Conservation (phyloP, 1,140 invertebrate genomes). For the Drosophila eugracilis region DNA sequence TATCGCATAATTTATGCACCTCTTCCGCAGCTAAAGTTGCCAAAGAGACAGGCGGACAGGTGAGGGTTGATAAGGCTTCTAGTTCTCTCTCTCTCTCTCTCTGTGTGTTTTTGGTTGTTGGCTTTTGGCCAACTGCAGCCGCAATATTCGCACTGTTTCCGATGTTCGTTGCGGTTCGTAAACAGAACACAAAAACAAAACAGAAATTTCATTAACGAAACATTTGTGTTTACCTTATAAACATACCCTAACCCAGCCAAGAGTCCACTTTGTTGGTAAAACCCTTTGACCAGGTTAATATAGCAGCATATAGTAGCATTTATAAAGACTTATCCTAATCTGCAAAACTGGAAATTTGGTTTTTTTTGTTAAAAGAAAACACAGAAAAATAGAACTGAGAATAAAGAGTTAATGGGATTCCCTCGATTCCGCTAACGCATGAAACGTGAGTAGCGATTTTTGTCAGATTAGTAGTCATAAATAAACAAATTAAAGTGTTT, state of each 20-base stretch:
- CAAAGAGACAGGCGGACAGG: background rate
- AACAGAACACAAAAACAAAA: slow-evolving; percentile 21
- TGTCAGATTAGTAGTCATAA: slow-evolving; percentile 32
- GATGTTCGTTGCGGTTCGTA: slow-evolving; percentile 9
- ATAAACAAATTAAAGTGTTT: slow-evolving; percentile 27
- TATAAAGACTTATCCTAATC: too few relatives aligned
- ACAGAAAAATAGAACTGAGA: background rate
- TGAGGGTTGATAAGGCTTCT: slow-evolving; percentile 30
- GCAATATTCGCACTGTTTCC: background rate
- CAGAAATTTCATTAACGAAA: slow-evolving; percentile 41
- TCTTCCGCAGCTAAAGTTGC: slow-evolving; percentile 38
- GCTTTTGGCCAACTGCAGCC: slow-evolving; percentile 54
- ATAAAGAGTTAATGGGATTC: slow-evolving; percentile 1
- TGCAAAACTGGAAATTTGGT: too few relatives aligned
- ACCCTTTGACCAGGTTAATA: too few relatives aligned
- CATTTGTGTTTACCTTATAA: slow-evolving; percentile 28
- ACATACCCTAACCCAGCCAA: slow-evolving; percentile 2
- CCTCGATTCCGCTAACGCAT: background rate
- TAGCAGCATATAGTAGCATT: too few relatives aligned
- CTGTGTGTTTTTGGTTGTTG: slow-evolving; percentile 16
- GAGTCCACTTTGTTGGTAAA: background rate
- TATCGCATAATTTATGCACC: slow-evolving; percentile 66
- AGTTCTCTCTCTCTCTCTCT: background rate
- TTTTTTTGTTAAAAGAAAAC: too few relatives aligned
- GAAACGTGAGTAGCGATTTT: slow-evolving; percentile 35